A percentile compares a stretch with the other conserved stretches of the same genome.
These are phyloP conservation scores for Acrocera orbiculus DNA, from an alignment of 2,888 invertebrate genomes.

Conservation along the genomic window DNA sequence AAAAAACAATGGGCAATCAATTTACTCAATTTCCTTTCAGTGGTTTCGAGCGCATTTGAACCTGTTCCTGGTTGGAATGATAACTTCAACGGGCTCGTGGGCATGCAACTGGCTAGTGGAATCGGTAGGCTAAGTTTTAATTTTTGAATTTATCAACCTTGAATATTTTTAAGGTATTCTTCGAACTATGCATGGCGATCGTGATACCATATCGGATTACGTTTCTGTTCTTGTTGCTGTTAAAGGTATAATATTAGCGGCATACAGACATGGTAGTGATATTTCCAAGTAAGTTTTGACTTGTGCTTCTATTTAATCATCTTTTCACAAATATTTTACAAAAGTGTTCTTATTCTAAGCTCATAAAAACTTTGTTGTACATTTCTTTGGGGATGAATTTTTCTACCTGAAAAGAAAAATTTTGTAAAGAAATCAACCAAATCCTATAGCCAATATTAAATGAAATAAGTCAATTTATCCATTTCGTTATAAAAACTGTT, in stretches of 20 bases:
- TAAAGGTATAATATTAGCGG: constrained; percentile 49
- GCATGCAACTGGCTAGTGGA: constrained; percentile 48
- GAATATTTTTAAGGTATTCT: constrained; percentile 38
- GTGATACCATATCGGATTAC: constrained; percentile 46
- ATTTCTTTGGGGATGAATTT: too few species aligned
- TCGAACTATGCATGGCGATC: constrained; percentile 45
- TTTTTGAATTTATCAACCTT: constrained; percentile 11
- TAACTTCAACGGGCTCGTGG: constrained; percentile 81
- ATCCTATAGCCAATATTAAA: too few species aligned
- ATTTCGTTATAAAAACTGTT: too few species aligned
- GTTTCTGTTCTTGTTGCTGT: constrained; percentile 68
- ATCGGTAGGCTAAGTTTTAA: constrained; percentile 32
- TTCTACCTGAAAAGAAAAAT: too few species aligned
- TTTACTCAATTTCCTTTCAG: constrained; percentile 28
- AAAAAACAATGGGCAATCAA: background rate
- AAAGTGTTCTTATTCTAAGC: too few species aligned
- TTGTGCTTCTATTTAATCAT: too few species aligned
- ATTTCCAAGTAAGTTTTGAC: too few species aligned
- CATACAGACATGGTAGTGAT: too few species aligned
- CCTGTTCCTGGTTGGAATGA: constrained; percentile 73
- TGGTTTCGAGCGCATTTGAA: constrained; percentile 43
- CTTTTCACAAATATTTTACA: too few species aligned
- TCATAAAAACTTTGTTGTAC: too few species aligned
- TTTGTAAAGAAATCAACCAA: too few species aligned
- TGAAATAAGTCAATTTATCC: too few species aligned